Conservation (phyloP, 2,888 invertebrate genomes). For the Cephus spinipes region DNA sequence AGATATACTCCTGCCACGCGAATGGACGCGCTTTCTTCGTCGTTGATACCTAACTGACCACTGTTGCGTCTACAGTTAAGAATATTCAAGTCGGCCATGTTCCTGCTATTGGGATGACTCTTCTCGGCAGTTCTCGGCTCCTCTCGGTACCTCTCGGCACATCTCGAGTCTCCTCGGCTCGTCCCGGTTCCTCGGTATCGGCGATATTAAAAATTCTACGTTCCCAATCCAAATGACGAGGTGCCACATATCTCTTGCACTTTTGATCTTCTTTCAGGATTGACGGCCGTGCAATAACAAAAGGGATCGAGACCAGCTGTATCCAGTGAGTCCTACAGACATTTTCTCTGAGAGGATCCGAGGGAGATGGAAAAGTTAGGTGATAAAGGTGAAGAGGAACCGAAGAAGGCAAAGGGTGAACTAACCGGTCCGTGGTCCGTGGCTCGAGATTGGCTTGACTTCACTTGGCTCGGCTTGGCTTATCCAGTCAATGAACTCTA, state of each 20-base stretch:
- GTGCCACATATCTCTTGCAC: neutral
- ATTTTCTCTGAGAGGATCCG: neutral
- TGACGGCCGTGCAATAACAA: neutral
- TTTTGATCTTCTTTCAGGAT: neutral
- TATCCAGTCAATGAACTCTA: conserved; percentile 55
- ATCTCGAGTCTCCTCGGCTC: neutral
- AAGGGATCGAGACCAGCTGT: neutral
- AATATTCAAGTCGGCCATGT: neutral
- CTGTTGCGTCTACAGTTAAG: neutral
- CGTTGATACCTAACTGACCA: conserved; percentile 2
- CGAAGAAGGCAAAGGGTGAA: conserved; percentile 51
- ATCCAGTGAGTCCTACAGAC: neutral
- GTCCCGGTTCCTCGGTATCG: neutral
- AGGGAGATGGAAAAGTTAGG: conserved; percentile 18
- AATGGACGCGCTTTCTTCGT: conserved; percentile 14
- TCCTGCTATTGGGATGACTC: neutral
- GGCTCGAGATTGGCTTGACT: conserved; percentile 46
- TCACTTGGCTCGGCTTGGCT: conserved; percentile 31
- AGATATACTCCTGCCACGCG: conserved; percentile 15
- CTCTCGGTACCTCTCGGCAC: neutral
- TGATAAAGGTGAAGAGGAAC: conserved; percentile 35
- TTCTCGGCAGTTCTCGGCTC: neutral
- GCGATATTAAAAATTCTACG: neutral
- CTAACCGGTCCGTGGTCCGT: conserved; percentile 49
- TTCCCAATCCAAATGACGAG: neutral